phyloP scores from a whole-genome alignment of 2,113 vertebrate genomes.

The Helogale parvula region DNA sequence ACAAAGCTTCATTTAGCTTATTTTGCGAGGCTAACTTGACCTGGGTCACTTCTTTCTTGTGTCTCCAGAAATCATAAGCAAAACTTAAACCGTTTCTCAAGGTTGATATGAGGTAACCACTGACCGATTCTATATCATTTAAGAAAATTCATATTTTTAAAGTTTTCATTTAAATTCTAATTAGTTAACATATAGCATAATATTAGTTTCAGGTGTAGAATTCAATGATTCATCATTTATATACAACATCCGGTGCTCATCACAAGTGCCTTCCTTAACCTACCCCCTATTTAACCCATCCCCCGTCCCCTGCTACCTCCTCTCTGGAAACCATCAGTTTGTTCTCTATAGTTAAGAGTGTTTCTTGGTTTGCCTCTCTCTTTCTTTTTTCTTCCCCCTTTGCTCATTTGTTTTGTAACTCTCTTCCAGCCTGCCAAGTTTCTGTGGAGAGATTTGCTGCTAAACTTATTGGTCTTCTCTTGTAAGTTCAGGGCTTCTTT shows the following conservation, averaged over 20 bases:
- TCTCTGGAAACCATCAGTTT: not conserved
- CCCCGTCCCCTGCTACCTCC: not conserved
- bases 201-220: not conserved
- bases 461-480: not conserved
- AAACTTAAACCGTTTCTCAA: not conserved
- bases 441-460: not conserved
- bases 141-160: not conserved
- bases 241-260: not conserved
- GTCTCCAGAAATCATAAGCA: not conserved
- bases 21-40: not conserved
- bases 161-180: not conserved
- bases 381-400: not conserved
- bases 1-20: not conserved
- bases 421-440: not conserved
- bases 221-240: not conserved
- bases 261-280: not conserved
- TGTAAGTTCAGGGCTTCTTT: not conserved
- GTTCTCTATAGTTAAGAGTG: not conserved
- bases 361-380: not conserved
- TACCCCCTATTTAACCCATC: not conserved
- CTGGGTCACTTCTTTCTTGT: not conserved
- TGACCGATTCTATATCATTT: not conserved
- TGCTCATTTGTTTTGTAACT: not conserved
- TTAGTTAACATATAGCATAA: not conserved
- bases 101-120: not conserved